These are phyloP conservation scores for Ceratitis capitata DNA, from an alignment of 1,140 invertebrate species.

Conservation along the genomic window DNA sequence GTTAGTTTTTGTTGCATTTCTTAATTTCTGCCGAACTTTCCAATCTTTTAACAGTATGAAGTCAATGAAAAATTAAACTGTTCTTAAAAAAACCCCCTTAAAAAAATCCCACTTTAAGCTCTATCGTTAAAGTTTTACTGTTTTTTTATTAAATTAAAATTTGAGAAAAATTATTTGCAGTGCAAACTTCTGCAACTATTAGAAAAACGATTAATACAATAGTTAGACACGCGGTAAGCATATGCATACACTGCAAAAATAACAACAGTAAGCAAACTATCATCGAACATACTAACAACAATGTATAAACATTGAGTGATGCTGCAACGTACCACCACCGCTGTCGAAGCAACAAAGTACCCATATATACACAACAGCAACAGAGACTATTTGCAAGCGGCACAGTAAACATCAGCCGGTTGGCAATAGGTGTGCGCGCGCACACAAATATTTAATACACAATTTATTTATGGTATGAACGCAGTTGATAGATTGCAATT, in stretches of 20 bases:
- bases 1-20: too few relatives aligned
- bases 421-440: background rate
- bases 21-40: too few relatives aligned
- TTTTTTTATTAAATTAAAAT: too few relatives aligned
- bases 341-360: background rate
- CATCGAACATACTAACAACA: background rate
- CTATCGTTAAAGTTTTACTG: too few relatives aligned
- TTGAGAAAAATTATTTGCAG: too few relatives aligned
- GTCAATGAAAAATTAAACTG: too few relatives aligned
- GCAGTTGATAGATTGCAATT: constrained; percentile 40
- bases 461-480: constrained; percentile 37
- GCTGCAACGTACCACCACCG: background rate
- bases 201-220: background rate
- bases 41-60: too few relatives aligned
- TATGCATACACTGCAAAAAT: background rate
- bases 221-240: background rate
- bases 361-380: background rate
- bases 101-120: too few relatives aligned
- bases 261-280: background rate
- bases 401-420: too few relatives aligned
- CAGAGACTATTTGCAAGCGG: background rate
- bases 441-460: constrained; percentile 22
- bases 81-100: too few relatives aligned
- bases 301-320: background rate
- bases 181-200: too few relatives aligned